Conservation (phyloP, 2,113 vertebrate species). For the Panthera tigris region DNA sequence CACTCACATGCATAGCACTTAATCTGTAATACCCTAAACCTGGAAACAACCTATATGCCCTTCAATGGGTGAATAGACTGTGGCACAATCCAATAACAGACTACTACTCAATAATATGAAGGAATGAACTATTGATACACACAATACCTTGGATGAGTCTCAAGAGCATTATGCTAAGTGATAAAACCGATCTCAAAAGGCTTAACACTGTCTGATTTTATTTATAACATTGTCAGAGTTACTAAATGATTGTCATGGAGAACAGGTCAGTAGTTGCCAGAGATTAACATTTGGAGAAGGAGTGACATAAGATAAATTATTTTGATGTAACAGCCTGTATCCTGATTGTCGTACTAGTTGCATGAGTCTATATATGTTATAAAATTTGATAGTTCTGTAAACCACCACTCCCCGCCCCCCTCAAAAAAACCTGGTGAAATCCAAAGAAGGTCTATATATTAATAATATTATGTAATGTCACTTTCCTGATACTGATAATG, state of each 20-base stretch:
- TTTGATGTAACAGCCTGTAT: neutral
- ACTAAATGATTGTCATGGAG: neutral
- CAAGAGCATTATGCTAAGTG: neutral
- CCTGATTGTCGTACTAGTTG: neutral
- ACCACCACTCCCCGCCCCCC: too few species aligned
- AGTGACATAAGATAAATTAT: neutral
- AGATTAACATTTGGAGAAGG: neutral
- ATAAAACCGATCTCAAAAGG: neutral
- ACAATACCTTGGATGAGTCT: neutral
- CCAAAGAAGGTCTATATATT: neutral
- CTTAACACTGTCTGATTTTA: neutral
- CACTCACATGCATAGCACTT: neutral
- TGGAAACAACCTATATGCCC: neutral
- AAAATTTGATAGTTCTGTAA: neutral
- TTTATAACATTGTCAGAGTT: neutral
- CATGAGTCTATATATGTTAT: neutral
- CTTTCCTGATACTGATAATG: neutral
- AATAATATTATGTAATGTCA: neutral
- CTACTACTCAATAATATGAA: neutral
- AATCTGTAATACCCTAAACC: constrained; percentile 1
- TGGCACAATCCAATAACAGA: neutral
- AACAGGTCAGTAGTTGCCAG: neutral
- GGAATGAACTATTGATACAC: neutral
- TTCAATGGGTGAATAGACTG: neutral
- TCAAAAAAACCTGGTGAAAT: neutral